phyloP scores from a whole-genome alignment of 1,140 invertebrate species.

The Drosophila takahashii region DNA sequence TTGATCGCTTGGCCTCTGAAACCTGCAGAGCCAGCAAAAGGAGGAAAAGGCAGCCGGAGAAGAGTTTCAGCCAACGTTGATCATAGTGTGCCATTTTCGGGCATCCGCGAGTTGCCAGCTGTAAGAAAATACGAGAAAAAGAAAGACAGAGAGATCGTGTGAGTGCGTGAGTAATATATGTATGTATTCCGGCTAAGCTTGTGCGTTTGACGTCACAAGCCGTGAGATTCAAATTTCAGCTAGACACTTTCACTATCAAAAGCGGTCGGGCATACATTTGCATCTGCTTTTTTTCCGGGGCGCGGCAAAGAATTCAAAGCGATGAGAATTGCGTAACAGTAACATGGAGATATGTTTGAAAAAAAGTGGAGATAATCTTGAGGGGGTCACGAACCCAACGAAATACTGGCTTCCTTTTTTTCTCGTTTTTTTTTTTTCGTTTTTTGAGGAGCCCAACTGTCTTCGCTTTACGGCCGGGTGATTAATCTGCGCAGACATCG shows the following conservation, averaged over 20 bases:
- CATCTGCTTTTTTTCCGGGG: conserved; percentile 35
- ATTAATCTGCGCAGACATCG: conserved; percentile 66
- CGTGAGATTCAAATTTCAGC: conserved; percentile 67
- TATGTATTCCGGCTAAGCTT: conserved; percentile 13
- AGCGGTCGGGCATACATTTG: conserved; percentile 51
- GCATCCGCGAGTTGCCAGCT: conserved; percentile 65
- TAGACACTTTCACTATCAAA: conserved; percentile 73
- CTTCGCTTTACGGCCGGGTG: conserved; percentile 55
- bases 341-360: conserved; percentile 9
- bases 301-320: conserved; percentile 59
- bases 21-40: conserved; percentile 47
- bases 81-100: conserved; percentile 72
- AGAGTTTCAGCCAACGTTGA: conserved; percentile 76
- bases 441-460: conserved; percentile 27
- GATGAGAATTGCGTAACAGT: conserved; percentile 37
- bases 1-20: conserved; percentile 64
- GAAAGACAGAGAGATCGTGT: conserved; percentile 15
- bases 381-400: conserved; percentile 61
- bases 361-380: conserved; percentile 17
- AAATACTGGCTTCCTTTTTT: conserved; percentile 9
- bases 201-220: conserved; percentile 69
- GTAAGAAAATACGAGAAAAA: conserved; percentile 41
- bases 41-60: conserved; percentile 59
- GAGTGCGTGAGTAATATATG: conserved; percentile 50
- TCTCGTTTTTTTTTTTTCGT: not conserved